A percentile compares a stretch with the other conserved stretches of the same genome.
These are phyloP conservation scores for Mimas tiliae DNA, from an alignment of 2,888 invertebrate genomes.

Conservation along the genomic window DNA sequence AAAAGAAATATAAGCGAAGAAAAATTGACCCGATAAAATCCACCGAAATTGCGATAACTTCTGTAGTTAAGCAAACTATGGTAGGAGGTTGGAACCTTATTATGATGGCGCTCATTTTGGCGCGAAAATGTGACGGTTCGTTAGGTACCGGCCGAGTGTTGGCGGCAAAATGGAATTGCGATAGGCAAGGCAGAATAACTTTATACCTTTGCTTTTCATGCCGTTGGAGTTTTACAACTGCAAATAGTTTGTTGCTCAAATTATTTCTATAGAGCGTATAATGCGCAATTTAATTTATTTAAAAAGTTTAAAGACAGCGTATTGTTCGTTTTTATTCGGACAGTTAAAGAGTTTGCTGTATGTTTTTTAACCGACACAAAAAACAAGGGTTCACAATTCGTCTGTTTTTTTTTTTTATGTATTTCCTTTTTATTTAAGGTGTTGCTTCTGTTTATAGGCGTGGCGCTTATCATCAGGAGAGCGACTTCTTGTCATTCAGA, in stretches of 20 bases:
- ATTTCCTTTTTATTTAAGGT: too few relatives aligned
- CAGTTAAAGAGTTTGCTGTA: too few relatives aligned
- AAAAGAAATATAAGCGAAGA: not conserved
- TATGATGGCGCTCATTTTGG: slow-evolving; percentile 67
- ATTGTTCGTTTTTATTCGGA: too few relatives aligned
- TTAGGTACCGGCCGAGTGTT: slow-evolving; percentile 59
- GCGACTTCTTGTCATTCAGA: too few relatives aligned
- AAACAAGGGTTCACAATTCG: too few relatives aligned
- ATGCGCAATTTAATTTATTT: not conserved
- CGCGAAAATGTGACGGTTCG: slow-evolving; percentile 75
- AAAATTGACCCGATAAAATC: slow-evolving; percentile 12
- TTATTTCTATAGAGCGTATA: not conserved
- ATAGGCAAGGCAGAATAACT: slow-evolving; percentile 30
- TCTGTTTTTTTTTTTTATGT: too few relatives aligned
- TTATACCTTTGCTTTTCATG: slow-evolving; percentile 27
- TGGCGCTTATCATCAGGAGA: too few relatives aligned
- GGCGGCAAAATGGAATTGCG: slow-evolving; percentile 54
- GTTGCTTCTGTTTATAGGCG: too few relatives aligned
- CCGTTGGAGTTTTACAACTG: slow-evolving; percentile 13
- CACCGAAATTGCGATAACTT: slow-evolving; percentile 21
- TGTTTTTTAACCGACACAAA: too few relatives aligned
- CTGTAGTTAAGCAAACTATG: slow-evolving; percentile 41
- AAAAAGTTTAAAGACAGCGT: too few relatives aligned
- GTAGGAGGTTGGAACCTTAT: slow-evolving; percentile 61
- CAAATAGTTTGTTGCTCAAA: slow-evolving; percentile 9